phyloP scores from a whole-genome alignment of 35 echinoderm and acorn worm genomes.

The Apostichopus californicus region DNA sequence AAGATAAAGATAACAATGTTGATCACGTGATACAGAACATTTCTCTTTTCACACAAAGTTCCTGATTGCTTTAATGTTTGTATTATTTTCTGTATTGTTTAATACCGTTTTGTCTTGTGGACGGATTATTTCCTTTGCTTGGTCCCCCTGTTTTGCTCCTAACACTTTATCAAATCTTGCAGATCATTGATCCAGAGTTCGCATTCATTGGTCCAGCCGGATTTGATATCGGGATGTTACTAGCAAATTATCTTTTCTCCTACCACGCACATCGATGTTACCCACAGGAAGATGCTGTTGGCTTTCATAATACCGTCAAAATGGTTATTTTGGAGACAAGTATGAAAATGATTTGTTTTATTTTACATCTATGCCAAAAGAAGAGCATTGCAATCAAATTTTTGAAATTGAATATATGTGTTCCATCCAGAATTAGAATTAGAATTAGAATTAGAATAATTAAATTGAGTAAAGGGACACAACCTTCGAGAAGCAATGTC shows the following conservation, averaged over 20 bases:
- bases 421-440: no score
- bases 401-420: no score
- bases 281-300: background rate
- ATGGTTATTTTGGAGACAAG: conserved; percentile 4
- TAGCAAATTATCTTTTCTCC: conserved; percentile 73
- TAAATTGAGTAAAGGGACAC: no score
- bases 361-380: no score
- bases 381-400: no score
- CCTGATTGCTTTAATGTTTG: no score
- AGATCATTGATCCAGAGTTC: conserved; percentile 78
- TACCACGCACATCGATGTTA: conserved; percentile 57
- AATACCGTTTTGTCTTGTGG: background rate
- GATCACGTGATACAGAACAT: no score
- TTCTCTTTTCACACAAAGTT: no score
- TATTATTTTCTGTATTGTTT: background rate
- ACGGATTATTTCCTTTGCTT: background rate
- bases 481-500: no score
- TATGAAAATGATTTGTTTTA: background rate
- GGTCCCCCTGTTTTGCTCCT: background rate
- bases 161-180: background rate
- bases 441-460: no score
- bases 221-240: conserved; percentile 68
- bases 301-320: conserved; percentile 25
- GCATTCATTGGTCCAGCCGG: conserved; percentile 61
- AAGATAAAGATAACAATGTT: no score